Conservation (phyloP, 2,797 vertebrate genomes). For the Amphiprion clarkii region DNA sequence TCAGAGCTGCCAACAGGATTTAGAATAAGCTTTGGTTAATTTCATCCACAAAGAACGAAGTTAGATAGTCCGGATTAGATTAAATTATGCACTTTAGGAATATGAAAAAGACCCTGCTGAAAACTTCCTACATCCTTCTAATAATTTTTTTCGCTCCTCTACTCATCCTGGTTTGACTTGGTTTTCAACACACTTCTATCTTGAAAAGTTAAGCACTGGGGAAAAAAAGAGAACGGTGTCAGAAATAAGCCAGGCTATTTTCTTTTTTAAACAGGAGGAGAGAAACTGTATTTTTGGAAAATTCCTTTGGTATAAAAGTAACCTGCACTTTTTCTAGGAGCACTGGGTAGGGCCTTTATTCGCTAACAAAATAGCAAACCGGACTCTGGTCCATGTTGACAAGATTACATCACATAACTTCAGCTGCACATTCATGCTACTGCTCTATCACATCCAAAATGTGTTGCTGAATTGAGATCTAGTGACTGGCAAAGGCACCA, state of each 20-base stretch:
- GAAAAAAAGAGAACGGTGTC: too few relatives aligned
- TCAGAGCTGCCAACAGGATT: not conserved
- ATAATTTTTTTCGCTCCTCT: not conserved
- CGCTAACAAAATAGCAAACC: too few relatives aligned
- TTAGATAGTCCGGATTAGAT: not conserved
- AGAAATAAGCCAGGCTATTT: not conserved
- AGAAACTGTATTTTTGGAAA: too few relatives aligned
- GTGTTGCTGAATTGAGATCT: too few relatives aligned
- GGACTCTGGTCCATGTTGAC: not conserved
- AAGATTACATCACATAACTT: not conserved
- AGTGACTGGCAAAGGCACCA: too few relatives aligned
- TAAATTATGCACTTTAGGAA: not conserved
- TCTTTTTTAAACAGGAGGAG: too few relatives aligned
- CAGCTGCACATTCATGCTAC: not conserved
- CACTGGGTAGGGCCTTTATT: not conserved
- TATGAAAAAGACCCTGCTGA: not conserved
- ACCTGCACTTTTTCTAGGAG: too few relatives aligned
- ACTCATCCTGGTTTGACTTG: not conserved
- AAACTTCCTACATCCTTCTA: not conserved
- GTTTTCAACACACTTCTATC: not conserved
- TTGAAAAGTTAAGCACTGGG: not conserved
- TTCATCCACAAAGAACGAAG: not conserved
- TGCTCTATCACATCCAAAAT: too few relatives aligned
- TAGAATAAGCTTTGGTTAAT: not conserved
- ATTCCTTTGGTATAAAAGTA: too few relatives aligned